Base-by-base conservation (phyloP, 2,113 vertebrate genomes). In the Anolis sagrei region DNA sequence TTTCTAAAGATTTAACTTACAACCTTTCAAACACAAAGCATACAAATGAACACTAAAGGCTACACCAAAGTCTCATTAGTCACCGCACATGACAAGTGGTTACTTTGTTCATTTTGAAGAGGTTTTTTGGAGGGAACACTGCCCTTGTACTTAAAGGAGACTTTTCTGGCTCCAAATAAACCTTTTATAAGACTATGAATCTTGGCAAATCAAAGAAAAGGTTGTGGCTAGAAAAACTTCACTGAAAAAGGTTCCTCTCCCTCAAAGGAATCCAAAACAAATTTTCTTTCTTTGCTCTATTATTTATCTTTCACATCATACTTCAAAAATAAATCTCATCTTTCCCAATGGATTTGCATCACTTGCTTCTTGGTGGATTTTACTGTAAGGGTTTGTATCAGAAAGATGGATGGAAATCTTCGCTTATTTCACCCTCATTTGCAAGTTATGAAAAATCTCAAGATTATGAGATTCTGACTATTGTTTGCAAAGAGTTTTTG, bases 31-130 rank as follows among this genome's bases (percentile, higher is more conserved):
- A 95, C 90, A 90, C 92, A 93, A 90, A 93, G 95, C 29, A 0
- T 88, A 83, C 94, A 93, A 95, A 95, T 92, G 94, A 94, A 93
- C 91, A 91, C 92, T 94, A 89, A 95, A 95, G 92, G 87, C 95
- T 94, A 95, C 89, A 92, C 89, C 94, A 93, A 93, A 90, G 92
- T 93, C 91, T 94, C 93, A 93, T 92, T 95, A 94, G 92, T 93
- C 92, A 94, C 89, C 29, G 79, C 90, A 88, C 89, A 93, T 93
- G 94, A 96, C 95, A 96, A 96, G 95, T 93, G 94, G 93, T 88
- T 90, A 94, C 93, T 96, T 96, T 95, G 94, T 95, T 95, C 95
- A 69, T 85, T 94, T 89, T 94, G 86, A 95, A 95, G 96, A 93
- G 89, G 87, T 81, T 84, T 84, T 87, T 86, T 64, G 73, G 77